Evolutionary conservation across 2,888 invertebrate genomes (phyloP), one percentile per base, ranked within the genome.

Genomic region (Drosophila algonquin): DNA sequence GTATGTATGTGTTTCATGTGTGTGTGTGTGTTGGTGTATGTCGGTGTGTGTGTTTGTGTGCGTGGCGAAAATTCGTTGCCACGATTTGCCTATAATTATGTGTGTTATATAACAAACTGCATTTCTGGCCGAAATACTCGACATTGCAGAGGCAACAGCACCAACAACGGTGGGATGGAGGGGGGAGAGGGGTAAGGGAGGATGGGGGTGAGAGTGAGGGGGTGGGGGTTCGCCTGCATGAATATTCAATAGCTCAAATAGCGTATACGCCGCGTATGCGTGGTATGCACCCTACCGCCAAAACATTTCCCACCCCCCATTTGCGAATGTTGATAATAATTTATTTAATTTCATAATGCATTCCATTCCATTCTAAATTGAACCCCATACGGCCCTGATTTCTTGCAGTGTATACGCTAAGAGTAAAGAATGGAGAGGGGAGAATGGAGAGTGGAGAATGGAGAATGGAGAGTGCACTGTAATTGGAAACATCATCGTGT

Each of bases 91-190:
- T 86, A 89, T 89, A 86, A 86, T 86, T 86, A 89, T 89, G 86
- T 87, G 89, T 89, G 89, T 89, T 89, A 89, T 86, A 86, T 89
- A 86, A 86, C 89, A 86, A 86, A 86, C 86, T 89, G 89, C 73
- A 85, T 82, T 80, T 83, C 40, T n/a, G 77, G 79, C 72, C 76
- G 73, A 75, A 87, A 84, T 80, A 73, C 78, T 75, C 70, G 58
- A 48, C 27, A 55, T 59, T 69, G 47, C 32, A 24, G 48, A 18
- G 14, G 32, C 14, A n/a, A 50, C 14, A 0, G 27, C 12, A 12
- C 5, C 35, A 12, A 14, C 35, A 12, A 14, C 12, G 12, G 5
- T 5, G 35, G 3, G 30, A 5, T 24, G 5, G 30, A 3, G 44
- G 45, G 54, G 48, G 18, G 52, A 3, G 44, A 47, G 54, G 48